Base-by-base conservation (phyloP, 2,113 vertebrate species). In the Eurypyga helias region DNA sequence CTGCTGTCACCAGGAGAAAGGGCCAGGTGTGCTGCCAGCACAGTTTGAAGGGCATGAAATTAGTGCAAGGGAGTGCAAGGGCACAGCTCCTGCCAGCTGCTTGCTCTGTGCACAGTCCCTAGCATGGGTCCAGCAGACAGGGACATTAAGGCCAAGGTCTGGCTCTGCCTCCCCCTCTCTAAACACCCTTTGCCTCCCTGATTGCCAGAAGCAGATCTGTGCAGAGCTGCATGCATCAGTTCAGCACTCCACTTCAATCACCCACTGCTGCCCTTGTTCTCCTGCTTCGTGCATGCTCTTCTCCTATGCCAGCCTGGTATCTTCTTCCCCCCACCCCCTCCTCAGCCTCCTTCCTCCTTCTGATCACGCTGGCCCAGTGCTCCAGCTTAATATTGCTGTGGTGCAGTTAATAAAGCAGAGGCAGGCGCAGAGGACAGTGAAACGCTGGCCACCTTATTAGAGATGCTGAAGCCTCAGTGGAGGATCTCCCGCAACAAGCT, bases 321-420 rank as follows among this genome's bases (percentile, higher is more conserved):
- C 61, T 54, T 73, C 67, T n/a, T 49, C 52, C 75, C 54, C 62
- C 38, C 51, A 84, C 10, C 7, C 34, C 26, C 60, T 71, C 31
- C 61, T 62, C 83, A 52, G 72, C 7, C 7, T 72, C 41, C 45
- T 83, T 83, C 69, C 76, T 73, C 33, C 2, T 58, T 55, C 76
- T 25, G 89, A 73, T 87, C 62, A 73, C 1, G 1, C 5, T 79
- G 61, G 52, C 70, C 70, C 87, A 46, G 36, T 72, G 54, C 34
- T 94, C 36, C 80, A 83, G 85, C 75, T 82, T 90, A 72, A 96
- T 96, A 94, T 90, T 94, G 85, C 90, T 95, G 72, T 4, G 51
- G 87, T 71, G 61, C 76, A 96, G 87, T 90, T 97, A 96, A 93
- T 93, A 95, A 93, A 91, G 79, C 87, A 92, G 73, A 87, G 79